phyloP scores from a whole-genome alignment of 2,797 vertebrate genomes.

The Onychomys arenicola region DNA sequence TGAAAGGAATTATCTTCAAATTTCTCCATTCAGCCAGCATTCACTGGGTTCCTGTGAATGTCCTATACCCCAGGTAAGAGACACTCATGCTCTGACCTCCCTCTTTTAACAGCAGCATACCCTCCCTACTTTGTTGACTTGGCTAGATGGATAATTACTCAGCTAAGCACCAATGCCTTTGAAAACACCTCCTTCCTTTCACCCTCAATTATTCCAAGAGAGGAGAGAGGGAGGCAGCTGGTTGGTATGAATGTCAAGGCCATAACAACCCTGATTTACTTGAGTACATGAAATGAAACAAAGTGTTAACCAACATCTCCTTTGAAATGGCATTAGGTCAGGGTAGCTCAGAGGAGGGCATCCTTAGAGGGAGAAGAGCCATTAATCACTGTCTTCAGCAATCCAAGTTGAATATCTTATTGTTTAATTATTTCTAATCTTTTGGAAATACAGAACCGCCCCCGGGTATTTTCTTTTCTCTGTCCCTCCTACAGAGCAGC shows the following conservation, averaged over 20 bases:
- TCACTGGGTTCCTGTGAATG: neutral
- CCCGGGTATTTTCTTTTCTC: slow-evolving; percentile 81
- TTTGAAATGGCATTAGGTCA: slow-evolving; percentile 78
- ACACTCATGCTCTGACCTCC: neutral
- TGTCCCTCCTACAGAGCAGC: slow-evolving; percentile 70
- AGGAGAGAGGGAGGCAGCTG: slow-evolving; percentile 23
- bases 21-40: neutral
- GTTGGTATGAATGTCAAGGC: slow-evolving; percentile 46
- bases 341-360: slow-evolving; percentile 47
- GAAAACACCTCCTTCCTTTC: slow-evolving; percentile 58
- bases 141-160: slow-evolving; percentile 40
- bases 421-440: slow-evolving; percentile 85
- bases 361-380: slow-evolving; percentile 66
- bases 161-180: slow-evolving; percentile 52
- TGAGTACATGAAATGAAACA: slow-evolving; percentile 66
- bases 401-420: slow-evolving; percentile 83
- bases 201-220: slow-evolving; percentile 36
- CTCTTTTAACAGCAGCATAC: neutral
- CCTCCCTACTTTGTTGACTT: slow-evolving; percentile 30
- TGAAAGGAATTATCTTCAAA: neutral
- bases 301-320: slow-evolving; percentile 75
- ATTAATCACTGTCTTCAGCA: slow-evolving; percentile 83
- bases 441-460: slow-evolving; percentile 79
- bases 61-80: neutral
- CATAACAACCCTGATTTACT: slow-evolving; percentile 63